Evolutionary conservation across 2,113 vertebrate genomes (phyloP).

Genomic region (Corvus hawaiiensis): DNA sequence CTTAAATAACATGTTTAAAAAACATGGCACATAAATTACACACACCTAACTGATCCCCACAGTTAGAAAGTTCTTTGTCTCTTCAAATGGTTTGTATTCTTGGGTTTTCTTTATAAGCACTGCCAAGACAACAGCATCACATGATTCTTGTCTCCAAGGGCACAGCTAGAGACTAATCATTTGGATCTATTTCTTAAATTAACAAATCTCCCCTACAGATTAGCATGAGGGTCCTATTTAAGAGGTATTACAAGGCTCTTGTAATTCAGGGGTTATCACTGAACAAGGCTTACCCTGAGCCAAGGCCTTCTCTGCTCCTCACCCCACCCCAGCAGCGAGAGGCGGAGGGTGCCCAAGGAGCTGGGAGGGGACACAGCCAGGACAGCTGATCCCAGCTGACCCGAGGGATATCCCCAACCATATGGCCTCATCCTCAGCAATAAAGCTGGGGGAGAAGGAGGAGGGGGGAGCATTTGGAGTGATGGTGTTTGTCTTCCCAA

Average conservation of each 20-base stretch:
- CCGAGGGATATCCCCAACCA: background rate
- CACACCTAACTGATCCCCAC: background rate
- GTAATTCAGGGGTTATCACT: background rate
- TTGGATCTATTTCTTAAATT: background rate
- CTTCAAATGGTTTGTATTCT: background rate
- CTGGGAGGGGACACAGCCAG: background rate
- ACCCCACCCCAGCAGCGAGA: background rate
- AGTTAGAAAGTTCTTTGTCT: background rate
- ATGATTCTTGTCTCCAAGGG: background rate
- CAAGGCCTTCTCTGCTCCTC: background rate
- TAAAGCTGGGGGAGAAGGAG: background rate
- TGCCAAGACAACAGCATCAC: background rate
- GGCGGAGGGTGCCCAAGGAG: background rate
- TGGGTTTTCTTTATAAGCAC: background rate
- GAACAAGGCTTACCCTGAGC: background rate
- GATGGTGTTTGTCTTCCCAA: background rate
- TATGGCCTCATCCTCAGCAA: background rate
- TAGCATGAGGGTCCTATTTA: background rate
- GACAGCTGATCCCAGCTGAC: background rate
- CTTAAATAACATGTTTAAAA: background rate
- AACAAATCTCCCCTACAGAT: background rate
- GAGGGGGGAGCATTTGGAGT: rapidly evolving
- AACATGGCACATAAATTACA: background rate
- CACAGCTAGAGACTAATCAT: background rate
- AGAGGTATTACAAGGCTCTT: background rate